Conservation (phyloP, 2,888 invertebrate species). For the Vandiemenella viatica region DNA sequence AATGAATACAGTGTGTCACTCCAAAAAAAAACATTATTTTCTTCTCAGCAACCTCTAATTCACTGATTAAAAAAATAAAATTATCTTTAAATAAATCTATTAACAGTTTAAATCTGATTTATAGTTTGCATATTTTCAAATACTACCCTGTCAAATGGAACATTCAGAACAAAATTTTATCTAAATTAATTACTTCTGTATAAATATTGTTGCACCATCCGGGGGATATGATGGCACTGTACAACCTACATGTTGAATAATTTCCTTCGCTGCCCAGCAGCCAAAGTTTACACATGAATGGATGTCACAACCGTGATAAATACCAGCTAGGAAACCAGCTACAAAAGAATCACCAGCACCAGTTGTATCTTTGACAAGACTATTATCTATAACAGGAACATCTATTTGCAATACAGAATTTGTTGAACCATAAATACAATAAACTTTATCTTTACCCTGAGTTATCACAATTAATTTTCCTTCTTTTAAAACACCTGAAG, state of each 20-base stretch:
- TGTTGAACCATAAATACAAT: conserved; percentile 27
- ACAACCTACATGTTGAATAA: conserved; percentile 35
- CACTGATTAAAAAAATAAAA: no score
- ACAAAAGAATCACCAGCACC: conserved; percentile 46
- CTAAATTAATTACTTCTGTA: no score
- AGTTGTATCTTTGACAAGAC: conserved; percentile 36
- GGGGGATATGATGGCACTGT: conserved; percentile 26
- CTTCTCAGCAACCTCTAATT: no score
- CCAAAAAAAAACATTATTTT: no score
- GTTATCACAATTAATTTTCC: conserved; percentile 45
- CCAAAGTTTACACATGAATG: conserved; percentile 32
- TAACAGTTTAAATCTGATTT: no score
- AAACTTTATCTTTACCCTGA: conserved; percentile 39
- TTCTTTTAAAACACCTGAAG: conserved; percentile 19
- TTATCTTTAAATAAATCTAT: no score
- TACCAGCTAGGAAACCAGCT: conserved; percentile 39
- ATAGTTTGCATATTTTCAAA: no score
- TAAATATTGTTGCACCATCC: no score
- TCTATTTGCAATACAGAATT: conserved; percentile 18
- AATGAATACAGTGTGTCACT: no score
- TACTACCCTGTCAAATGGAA: no score
- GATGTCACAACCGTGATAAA: conserved; percentile 28
- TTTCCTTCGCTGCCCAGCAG: conserved; percentile 29
- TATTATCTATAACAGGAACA: conserved; percentile 28
- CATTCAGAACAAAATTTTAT: no score